Percentiles rank a stretch among this genome's conserved stretches.
These are phyloP conservation scores for Argentina silus DNA, from an alignment of 2,797 vertebrate genomes.

Conservation along the genomic window DNA sequence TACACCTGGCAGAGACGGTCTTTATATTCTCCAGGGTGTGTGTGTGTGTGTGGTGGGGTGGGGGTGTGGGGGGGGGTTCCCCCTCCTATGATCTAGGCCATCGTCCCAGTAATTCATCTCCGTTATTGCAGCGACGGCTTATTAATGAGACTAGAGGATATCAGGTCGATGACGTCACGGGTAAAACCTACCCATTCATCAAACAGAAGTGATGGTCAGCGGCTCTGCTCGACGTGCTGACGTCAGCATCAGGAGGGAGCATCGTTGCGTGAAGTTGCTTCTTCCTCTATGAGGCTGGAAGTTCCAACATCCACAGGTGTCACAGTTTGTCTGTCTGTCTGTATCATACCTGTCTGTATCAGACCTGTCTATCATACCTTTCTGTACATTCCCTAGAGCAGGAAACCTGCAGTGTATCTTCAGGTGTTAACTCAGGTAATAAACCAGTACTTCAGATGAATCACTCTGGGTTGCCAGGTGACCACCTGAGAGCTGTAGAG, in stretches of 20 bases:
- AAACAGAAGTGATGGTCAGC: background rate
- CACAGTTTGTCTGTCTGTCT: too few relatives aligned
- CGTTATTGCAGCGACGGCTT: constrained; percentile 15
- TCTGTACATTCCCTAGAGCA: too few relatives aligned
- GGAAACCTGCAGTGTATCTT: too few relatives aligned
- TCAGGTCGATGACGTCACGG: constrained; percentile 22
- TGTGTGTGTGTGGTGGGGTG: too few relatives aligned
- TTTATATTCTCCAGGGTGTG: constrained; percentile 51
- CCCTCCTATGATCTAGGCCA: too few relatives aligned
- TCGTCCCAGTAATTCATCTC: too few relatives aligned
- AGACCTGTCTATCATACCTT: too few relatives aligned
- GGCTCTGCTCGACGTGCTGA: background rate
- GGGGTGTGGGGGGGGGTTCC: too few relatives aligned
- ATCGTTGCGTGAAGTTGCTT: background rate
- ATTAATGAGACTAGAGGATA: background rate
- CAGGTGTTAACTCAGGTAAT: constrained; percentile 18
- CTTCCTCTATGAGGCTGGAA: background rate
- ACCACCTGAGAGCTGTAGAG: background rate
- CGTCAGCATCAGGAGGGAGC: background rate
- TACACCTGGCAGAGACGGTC: constrained; percentile 19
- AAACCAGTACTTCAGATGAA: background rate
- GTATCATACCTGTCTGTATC: too few relatives aligned
- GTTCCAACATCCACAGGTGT: background rate
- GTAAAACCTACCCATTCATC: constrained; percentile 1
- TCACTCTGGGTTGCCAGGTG: background rate